A percentile compares a stretch with the other conserved stretches of the same genome.
Evolutionary conservation across 2,797 vertebrate genomes (phyloP).

Genomic region (Tapera naevia): DNA sequence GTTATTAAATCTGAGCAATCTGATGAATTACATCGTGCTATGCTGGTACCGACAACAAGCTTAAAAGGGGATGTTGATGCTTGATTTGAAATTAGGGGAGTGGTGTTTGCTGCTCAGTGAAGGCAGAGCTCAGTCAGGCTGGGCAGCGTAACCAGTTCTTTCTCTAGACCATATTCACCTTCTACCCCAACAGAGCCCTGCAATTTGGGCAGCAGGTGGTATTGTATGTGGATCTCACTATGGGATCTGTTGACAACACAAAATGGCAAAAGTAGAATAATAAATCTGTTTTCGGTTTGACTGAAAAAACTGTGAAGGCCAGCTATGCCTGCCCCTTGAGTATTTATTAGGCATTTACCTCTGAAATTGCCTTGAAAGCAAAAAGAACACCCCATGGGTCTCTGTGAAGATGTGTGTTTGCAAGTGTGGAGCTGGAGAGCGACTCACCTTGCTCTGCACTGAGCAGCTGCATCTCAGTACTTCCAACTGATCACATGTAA

Average conservation of each 20-base stretch:
- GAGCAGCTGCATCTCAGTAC: background rate
- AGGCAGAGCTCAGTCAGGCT: background rate
- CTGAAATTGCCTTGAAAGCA: background rate
- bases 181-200: background rate
- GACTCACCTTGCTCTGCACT: background rate
- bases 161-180: background rate
- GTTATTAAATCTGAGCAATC: conserved; percentile 75
- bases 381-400: rapidly evolving
- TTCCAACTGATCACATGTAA: background rate
- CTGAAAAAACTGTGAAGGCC: background rate
- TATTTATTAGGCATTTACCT: background rate
- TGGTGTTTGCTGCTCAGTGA: background rate
- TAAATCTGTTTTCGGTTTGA: background rate
- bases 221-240: rapidly evolving
- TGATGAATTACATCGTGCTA: conserved; percentile 76
- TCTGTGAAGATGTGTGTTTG: background rate
- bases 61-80: background rate
- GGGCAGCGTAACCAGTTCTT: background rate
- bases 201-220: background rate
- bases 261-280: background rate
- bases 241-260: background rate
- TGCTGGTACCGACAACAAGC: background rate
- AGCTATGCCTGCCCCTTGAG: background rate
- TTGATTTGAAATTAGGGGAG: background rate
- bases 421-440: background rate